Evolutionary conservation across 2,797 vertebrate species (phyloP), one percentile per base, ranked within the genome.

Genomic region (Ctenopoma kingsleyae): DNA sequence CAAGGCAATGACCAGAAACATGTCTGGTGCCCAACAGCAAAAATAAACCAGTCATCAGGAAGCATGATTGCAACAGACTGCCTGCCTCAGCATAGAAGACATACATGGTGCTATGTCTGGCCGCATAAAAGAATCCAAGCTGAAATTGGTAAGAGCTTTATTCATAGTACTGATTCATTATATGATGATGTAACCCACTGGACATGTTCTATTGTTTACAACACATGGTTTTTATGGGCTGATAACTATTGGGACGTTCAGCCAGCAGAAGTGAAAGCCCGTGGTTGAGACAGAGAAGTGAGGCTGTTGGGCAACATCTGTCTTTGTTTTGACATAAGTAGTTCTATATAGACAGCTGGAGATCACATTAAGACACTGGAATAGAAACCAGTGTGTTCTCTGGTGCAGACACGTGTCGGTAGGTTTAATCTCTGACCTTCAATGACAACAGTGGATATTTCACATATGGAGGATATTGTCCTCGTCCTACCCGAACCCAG

Each of bases 221-320:
- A 12, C 25, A 3, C 43, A 11, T 1, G 17, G 19, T 57, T 70
- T 40, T 15, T 6, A 4, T 27, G 2, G n/a, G 57, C 19, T 17
- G 5, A 22, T 44, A 19, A 7, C 3, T 23, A 3, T 12, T 12
- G 38, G 11, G 43, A 13, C 35, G 23, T 17, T 0, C 4, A n/a
- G 70, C 35, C 17, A 23, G 41, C 55, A 3, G 91, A 92, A 92
- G 73, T 82, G 91, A 92, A 88, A 91, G 81, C 70, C 12, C 0
- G 0, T 1, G 2, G 10, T 35, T 17, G 67, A 89, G 87, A 92
- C 87, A 68, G 72, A 86, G 88, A 91, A 91, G 89, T 87, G 70
- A 51, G 23, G 55, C 38, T 30, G 25, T 88, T 74, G 36, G 30
- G 75, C 15, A 89, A 90, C 68, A 50, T 65, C 58, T 55, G 76